Conservation (phyloP, 2,113 vertebrate species). For the Oophaga pumilio region DNA sequence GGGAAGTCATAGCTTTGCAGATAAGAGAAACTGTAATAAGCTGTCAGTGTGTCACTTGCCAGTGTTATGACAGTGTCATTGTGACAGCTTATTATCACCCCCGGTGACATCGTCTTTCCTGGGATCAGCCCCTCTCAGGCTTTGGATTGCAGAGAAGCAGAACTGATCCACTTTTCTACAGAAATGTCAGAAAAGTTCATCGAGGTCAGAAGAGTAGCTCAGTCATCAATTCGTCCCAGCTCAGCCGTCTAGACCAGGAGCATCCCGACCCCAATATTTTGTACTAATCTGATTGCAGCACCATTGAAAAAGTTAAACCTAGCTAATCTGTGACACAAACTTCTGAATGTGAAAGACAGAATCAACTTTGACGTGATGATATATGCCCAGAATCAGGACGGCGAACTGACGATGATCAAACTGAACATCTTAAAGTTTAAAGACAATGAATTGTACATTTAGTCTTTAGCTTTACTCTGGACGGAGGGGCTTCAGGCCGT, state of each 20-base stretch:
- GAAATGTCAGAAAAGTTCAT: constrained; percentile 33
- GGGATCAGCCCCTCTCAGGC: constrained; percentile 54
- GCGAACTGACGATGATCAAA: neutral
- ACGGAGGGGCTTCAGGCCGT: neutral
- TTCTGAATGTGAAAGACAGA: neutral
- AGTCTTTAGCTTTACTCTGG: neutral
- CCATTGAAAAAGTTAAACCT: neutral
- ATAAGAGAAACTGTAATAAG: constrained; percentile 57
- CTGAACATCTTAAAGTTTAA: neutral
- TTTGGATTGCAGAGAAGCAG: constrained; percentile 41
- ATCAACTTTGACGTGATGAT: neutral
- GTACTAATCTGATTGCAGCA: constrained; percentile 1
- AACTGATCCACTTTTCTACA: constrained; percentile 13
- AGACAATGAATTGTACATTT: constrained; percentile 18
- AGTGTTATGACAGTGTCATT: constrained; percentile 54
- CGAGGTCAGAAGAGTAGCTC: constrained; percentile 29
- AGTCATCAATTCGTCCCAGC: constrained; percentile 10
- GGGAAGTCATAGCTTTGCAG: constrained; percentile 51
- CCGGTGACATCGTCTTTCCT: constrained; percentile 52
- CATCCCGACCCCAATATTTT: constrained; percentile 4
- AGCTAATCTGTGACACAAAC: neutral
- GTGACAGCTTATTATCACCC: constrained; percentile 59
- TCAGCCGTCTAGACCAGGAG: neutral
- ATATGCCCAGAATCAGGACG: neutral
- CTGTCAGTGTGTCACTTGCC: constrained; percentile 55